Base-by-base conservation (phyloP, 2,113 vertebrate species). In the Antennarius striatus region DNA sequence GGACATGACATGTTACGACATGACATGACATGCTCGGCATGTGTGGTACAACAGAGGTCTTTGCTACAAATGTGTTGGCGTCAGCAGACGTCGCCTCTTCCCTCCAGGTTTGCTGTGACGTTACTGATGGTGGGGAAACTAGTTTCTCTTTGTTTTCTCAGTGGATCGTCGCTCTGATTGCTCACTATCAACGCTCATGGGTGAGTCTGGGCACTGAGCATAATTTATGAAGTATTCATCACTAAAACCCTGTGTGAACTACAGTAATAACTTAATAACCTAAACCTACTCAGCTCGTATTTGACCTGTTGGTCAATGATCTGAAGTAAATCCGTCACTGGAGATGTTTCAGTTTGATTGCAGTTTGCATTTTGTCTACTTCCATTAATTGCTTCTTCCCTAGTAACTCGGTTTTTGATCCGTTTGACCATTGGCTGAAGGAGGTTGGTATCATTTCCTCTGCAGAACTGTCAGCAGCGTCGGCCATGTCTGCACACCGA, bases 351-450 rank as follows among this genome's bases (percentile, higher is more conserved):
- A 72, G 39, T 69, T 15, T 57, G 0, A 66, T 53, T 28, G 10
- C 10, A 0, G 13, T 58, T 59, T 75, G 42, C 5, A 58, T 59
- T 72, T 49, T 32, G 28, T n/a, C 22, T 14, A 16, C n/a, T 59
- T 42, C 45, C 66, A 48, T 14, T 61, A 53, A 82, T 64, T 11
- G 62, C 54, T 49, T 73, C 39, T 60, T 53, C 61, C 42, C 29
- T 39, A 22, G 17, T 1, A 1, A 6, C 55, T 63, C 45, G 9
- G n/a, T n/a, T n/a, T 12, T 56, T 51, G 70, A 58, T 57, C 49
- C 59, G 14, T 60, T 67, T 77, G 72, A 73, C 56, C 49, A 10
- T 51, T 5, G 22, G 12, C 22, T 22, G 22, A 22, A 22, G 22
- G 1, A 22, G 22, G 22, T 22, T 22, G 22, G 22, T 22, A 22